These are phyloP conservation scores for Terrapene triunguis DNA, from an alignment of 2,113 vertebrate species.

Conservation along the genomic window DNA sequence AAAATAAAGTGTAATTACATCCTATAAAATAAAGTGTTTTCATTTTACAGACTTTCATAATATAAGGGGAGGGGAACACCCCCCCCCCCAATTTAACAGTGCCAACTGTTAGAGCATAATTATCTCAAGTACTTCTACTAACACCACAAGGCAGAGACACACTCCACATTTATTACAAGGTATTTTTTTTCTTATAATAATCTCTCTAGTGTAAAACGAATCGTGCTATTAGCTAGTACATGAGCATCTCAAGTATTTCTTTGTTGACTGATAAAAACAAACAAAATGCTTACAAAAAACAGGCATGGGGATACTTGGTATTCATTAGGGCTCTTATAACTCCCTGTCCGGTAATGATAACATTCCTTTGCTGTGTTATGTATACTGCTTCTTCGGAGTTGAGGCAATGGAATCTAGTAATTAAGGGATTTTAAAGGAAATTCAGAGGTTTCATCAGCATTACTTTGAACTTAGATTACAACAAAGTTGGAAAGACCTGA, in stretches of 20 bases:
- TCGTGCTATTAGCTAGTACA: neutral
- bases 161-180: neutral
- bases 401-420: neutral
- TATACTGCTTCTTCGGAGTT: neutral
- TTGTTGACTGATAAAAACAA: neutral
- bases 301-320: neutral
- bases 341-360: neutral
- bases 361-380: neutral
- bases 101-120: fast-evolving
- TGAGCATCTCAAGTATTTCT: neutral
- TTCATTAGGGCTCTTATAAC: neutral
- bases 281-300: neutral
- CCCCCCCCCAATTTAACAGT: neutral
- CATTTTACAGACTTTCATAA: neutral
- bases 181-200: neutral
- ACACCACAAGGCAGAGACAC: neutral
- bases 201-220: neutral
- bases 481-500: neutral
- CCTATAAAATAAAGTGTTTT: neutral
- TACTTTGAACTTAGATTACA: neutral
- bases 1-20: neutral
- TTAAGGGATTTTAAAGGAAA: neutral
- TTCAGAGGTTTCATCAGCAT: neutral
- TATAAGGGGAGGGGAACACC: neutral
- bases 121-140: neutral